These are phyloP conservation scores for Propithecus coquereli DNA, from an alignment of 2,113 vertebrate genomes.

Conservation along the genomic window DNA sequence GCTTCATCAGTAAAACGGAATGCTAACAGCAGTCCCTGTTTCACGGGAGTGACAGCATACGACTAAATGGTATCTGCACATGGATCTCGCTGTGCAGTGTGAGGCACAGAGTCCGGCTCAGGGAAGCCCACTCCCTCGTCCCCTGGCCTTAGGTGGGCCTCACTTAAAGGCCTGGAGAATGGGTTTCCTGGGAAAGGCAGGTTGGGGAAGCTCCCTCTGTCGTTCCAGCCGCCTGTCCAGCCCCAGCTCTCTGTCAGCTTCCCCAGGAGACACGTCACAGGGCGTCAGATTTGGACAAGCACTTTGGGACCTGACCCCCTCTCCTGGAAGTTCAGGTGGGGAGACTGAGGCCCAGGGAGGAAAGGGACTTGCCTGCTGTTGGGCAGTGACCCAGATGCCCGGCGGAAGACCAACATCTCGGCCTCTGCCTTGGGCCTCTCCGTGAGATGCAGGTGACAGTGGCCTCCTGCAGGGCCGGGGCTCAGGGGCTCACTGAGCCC, in stretches of 20 bases:
- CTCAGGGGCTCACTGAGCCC: not conserved
- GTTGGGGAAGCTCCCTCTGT: not conserved
- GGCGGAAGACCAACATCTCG: too few relatives aligned
- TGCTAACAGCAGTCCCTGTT: rapidly evolving
- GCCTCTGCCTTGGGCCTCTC: not conserved
- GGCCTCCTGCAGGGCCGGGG: rapidly evolving
- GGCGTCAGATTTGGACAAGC: too few relatives aligned
- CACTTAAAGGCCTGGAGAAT: not conserved
- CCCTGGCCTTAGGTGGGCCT: not conserved
- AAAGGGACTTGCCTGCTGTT: rapidly evolving
- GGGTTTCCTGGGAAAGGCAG: not conserved
- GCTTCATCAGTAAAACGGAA: rapidly evolving
- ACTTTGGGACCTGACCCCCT: not conserved
- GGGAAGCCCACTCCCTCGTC: rapidly evolving
- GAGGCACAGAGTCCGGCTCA: not conserved
- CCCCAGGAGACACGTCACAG: not conserved
- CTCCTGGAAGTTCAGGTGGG: not conserved
- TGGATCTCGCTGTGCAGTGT: rapidly evolving
- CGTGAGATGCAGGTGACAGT: not conserved
- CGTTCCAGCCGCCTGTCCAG: too few relatives aligned
- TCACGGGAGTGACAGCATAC: rapidly evolving
- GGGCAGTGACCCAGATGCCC: not conserved
- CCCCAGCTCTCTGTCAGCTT: not conserved
- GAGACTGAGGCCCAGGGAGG: not conserved
- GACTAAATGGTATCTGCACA: rapidly evolving